A percentile compares a stretch with the other conserved stretches of the same genome.
Conservation (phyloP, 2,113 vertebrate genomes). For the Barbus barbus region DNA sequence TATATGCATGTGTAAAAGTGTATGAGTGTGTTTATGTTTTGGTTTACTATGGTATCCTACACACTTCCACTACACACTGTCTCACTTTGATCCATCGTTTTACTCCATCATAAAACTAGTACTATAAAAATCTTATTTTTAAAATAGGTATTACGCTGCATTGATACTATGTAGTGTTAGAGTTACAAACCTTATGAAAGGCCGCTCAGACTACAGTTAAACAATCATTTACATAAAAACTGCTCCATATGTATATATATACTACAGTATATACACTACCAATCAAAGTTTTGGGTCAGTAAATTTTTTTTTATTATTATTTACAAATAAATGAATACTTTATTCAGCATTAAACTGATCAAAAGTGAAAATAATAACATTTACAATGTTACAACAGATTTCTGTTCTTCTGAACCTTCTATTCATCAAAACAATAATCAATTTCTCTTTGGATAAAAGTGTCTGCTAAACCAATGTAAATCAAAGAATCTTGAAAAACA, state of each 20-base stretch:
- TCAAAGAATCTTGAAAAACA: too few species aligned
- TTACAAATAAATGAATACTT: not conserved
- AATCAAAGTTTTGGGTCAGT: not conserved
- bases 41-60: conserved; percentile 2
- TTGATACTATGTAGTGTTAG: not conserved
- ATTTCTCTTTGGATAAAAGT: too few species aligned
- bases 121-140: not conserved
- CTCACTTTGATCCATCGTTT: not conserved
- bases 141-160: not conserved
- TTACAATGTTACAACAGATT: not conserved
- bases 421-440: too few species aligned
- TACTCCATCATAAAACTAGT: not conserved
- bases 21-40: conserved; percentile 3
- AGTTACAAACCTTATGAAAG: not conserved
- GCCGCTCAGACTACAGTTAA: not conserved
- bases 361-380: too few species aligned
- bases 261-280: not conserved
- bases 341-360: not conserved
- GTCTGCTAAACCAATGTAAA: too few species aligned
- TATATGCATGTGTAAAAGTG: not conserved
- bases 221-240: not conserved
- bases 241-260: not conserved
- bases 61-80: not conserved
- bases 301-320: not conserved
- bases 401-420: not conserved